Evolutionary conservation across 2,888 invertebrate species (phyloP).

Genomic region (Drosophila rubida): DNA sequence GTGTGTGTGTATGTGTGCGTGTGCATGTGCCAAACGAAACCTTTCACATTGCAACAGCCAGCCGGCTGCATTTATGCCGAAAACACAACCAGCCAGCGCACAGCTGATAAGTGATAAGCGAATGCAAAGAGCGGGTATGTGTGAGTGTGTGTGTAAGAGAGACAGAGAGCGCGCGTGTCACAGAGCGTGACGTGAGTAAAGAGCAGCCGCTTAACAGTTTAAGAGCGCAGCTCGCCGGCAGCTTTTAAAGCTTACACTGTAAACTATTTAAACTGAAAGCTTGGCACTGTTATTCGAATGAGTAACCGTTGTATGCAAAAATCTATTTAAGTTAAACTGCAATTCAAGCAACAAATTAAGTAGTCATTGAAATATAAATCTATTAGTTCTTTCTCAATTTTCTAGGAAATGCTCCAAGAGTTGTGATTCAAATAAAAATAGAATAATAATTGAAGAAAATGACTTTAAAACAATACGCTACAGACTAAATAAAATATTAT

Average conservation of each 20-base stretch:
- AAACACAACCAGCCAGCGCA: slow-evolving; percentile 46
- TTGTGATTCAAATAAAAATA: too few relatives aligned
- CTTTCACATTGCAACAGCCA: slow-evolving; percentile 41
- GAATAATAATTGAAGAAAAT: too few relatives aligned
- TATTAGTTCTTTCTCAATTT: too few relatives aligned
- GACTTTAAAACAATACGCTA: too few relatives aligned
- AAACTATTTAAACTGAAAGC: slow-evolving; percentile 1
- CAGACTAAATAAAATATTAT: too few relatives aligned
- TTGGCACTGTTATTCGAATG: neutral
- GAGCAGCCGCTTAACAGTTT: slow-evolving; percentile 18
- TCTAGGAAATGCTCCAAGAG: too few relatives aligned
- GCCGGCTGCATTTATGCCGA: slow-evolving; percentile 69
- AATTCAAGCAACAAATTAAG: neutral
- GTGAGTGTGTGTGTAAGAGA: neutral
- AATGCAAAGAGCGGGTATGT: slow-evolving; percentile 5
- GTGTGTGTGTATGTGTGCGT: neutral
- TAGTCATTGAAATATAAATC: too few relatives aligned
- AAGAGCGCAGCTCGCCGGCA: slow-evolving; percentile 7
- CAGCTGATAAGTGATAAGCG: slow-evolving; percentile 77
- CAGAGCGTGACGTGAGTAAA: slow-evolving; percentile 14
- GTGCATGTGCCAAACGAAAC: slow-evolving; percentile 32
- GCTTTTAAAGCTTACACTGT: slow-evolving; percentile 58
- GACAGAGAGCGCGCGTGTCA: slow-evolving; percentile 5
- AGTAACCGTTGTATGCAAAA: neutral
- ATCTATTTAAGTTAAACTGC: neutral